Evolutionary conservation across 1,140 invertebrate species (phyloP), one percentile per base, ranked within the genome.

Genomic region (Ylistrum balloti): DNA sequence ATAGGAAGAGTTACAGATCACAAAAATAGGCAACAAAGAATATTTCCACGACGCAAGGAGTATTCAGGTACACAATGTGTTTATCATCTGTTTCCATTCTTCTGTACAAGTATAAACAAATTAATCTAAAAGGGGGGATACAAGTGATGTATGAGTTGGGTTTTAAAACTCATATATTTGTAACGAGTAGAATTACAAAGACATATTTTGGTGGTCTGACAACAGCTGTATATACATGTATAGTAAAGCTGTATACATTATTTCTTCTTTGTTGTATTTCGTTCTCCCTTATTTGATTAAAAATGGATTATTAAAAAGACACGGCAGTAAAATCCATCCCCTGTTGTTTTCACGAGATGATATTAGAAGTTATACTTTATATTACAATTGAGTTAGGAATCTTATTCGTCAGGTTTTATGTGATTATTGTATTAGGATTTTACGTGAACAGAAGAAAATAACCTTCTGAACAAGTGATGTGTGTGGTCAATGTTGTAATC

Each of bases 161-260:
- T n/a, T 74, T 74, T 74, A 74, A 74, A 74, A 28, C 22, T 74
- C n/a, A 74, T 74, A 74, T 74, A 74, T 74, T 74, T 74, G 56
- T 74, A 74, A 74, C 56, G 56, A 74, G n/a, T 28, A 74, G 9
- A 5, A n/a, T 74, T 74, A 74, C 28, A 17, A 74, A 74, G 56
- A 74, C 22, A n/a, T 74, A 74, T 74, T 28, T n/a, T 28, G 56
- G 56, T 74, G 56, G 56, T 28, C 22, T 74, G 9, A 74, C 1
- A 74, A n/a, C n/a, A n/a, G n/a, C 3, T 74, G 56, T 17, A 74
- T n/a, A 7, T 28, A 9, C 9, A 7, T 17, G 9, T 22, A 17
- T 74, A 28, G 5, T n/a, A 28, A 74, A 17, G n/a, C 5, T 28
- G 56, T 74, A 28, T 28, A 9, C 22, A 74, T 28, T 74, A 74